Percentiles rank a stretch among this genome's conserved stretches.
phyloP scores from a whole-genome alignment of 1,140 invertebrate genomes.

The Oscheius sp. region DNA sequence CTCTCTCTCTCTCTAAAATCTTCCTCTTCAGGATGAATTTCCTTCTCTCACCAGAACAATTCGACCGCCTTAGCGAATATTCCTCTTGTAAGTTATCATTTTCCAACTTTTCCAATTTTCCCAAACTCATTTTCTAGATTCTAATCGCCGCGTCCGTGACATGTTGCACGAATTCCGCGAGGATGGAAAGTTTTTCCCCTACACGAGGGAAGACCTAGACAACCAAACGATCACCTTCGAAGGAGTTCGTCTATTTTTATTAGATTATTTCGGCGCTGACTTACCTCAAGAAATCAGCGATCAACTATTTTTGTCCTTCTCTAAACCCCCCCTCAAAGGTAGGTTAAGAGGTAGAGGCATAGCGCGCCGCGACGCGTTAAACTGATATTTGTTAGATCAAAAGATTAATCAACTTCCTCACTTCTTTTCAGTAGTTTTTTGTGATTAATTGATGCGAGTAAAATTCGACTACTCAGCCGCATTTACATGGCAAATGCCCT shows the following conservation, averaged over 20 bases:
- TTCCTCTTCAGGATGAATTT: constrained; percentile 24
- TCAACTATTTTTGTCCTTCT: constrained; percentile 58
- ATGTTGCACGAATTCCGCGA: constrained; percentile 59
- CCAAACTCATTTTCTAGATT: constrained; percentile 44
- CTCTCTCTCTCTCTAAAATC: too few species aligned
- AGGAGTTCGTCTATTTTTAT: constrained; percentile 56
- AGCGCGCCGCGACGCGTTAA: too few species aligned
- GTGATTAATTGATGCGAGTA: too few species aligned
- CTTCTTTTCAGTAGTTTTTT: too few species aligned
- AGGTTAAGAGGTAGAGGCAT: not conserved
- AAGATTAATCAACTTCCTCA: too few species aligned
- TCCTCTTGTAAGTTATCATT: constrained; percentile 55
- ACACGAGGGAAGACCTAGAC: constrained; percentile 52
- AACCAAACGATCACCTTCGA: constrained; percentile 58
- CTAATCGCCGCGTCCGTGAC: constrained; percentile 55
- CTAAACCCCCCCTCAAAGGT: constrained; percentile 40
- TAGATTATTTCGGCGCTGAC: constrained; percentile 59
- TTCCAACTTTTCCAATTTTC: not conserved
- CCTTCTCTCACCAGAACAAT: constrained; percentile 58
- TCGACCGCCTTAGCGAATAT: constrained; percentile 58
- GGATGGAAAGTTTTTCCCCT: constrained; percentile 57
- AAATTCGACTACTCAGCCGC: too few species aligned
- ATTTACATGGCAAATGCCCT: not conserved
- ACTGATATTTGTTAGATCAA: too few species aligned
- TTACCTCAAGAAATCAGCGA: constrained; percentile 57